Evolutionary conservation across 2,888 invertebrate genomes (phyloP).

Genomic region (Notodonta ziczac): DNA sequence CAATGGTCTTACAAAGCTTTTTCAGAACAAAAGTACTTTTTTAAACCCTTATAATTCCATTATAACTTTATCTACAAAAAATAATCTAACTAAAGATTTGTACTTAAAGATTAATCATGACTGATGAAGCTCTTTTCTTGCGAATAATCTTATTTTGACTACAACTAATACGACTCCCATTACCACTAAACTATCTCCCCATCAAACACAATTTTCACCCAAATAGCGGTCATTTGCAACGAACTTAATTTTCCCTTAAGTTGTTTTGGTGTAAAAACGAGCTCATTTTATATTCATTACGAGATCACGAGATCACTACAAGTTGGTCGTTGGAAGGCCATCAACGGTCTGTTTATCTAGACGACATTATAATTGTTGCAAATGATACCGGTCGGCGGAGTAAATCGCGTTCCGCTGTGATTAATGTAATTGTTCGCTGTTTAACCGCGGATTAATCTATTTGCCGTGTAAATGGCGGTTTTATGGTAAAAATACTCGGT

Average conservation of each 20-base stretch:
- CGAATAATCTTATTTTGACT: constrained; percentile 15
- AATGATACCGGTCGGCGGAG: constrained; percentile 8
- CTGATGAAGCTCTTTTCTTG: not conserved
- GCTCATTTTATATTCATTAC: constrained; percentile 21
- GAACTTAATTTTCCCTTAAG: not conserved
- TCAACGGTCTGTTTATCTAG: constrained; percentile 11
- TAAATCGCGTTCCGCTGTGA: constrained; percentile 1
- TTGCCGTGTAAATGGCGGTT: constrained; percentile 1
- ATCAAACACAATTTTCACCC: constrained; percentile 23
- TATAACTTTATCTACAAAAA: too few species aligned
- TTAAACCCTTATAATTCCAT: too few species aligned
- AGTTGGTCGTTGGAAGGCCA: constrained; percentile 3
- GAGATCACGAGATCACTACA: constrained; percentile 6
- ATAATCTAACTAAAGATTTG: too few species aligned
- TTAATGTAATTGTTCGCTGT: constrained; percentile 5
- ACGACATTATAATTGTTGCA: constrained; percentile 27
- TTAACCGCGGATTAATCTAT: constrained; percentile 2
- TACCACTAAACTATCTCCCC: constrained; percentile 9
- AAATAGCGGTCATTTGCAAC: constrained; percentile 31
- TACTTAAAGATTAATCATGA: too few species aligned
- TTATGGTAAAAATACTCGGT: not conserved
- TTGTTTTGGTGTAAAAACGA: constrained; percentile 9
- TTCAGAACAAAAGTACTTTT: too few species aligned
- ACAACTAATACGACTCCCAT: constrained; percentile 14
- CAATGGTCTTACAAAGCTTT: too few species aligned